phyloP scores from a whole-genome alignment of 2,888 invertebrate species.

The Xiphydria camelus region DNA sequence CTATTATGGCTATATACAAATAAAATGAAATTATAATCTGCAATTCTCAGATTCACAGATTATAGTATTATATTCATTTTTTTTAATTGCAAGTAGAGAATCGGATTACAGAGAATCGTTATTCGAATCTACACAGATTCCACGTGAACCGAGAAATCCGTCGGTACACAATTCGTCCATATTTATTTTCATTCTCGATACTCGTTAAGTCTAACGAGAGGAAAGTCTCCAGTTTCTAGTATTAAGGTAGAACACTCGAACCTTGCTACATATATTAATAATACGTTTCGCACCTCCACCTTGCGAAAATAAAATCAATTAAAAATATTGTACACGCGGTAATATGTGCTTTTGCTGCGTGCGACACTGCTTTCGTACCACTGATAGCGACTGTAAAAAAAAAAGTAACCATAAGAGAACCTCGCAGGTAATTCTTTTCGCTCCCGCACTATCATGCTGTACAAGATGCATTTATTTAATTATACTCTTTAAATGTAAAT shows the following conservation, averaged over 20 bases:
- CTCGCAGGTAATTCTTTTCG: no score
- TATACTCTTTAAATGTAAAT: background rate
- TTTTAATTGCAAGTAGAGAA: no score
- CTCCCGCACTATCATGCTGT: background rate
- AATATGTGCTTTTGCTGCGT: conserved; percentile 5
- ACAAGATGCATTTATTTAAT: background rate
- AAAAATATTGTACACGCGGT: conserved; percentile 33
- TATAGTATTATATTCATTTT: no score
- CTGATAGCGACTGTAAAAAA: no score
- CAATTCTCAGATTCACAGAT: conserved; percentile 4
- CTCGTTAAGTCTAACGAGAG: background rate
- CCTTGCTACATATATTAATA: background rate
- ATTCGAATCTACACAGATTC: no score
- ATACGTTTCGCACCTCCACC: conserved; percentile 6
- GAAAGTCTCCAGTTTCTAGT: background rate
- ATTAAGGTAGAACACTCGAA: background rate
- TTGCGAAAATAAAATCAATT: conserved; percentile 34
- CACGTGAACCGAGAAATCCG: background rate
- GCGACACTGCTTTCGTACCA: no score
- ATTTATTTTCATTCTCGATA: no score
- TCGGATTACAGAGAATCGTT: no score
- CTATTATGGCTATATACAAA: conserved; percentile 51
- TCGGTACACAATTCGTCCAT: no score
- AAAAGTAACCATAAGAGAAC: no score
- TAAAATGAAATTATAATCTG: conserved; percentile 39